Evolutionary conservation across 2,888 invertebrate genomes (phyloP), one percentile per base, ranked within the genome.

Genomic region (Plebejus argus): DNA sequence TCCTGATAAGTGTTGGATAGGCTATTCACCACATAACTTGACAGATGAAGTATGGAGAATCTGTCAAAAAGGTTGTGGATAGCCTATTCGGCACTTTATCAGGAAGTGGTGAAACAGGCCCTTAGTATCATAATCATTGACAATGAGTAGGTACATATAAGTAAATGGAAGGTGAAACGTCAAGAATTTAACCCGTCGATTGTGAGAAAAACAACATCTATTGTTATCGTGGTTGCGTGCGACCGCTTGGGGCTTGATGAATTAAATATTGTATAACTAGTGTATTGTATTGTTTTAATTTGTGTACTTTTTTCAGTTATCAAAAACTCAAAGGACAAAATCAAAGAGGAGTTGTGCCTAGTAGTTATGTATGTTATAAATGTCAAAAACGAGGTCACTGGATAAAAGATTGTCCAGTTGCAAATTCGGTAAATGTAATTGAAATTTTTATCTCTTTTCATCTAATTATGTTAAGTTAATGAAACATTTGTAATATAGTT

Each of bases 381-480:
- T 99, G 99, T 91, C 97, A 98, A 85, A 97, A 98, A 89, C 96
- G 96, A 79, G 99, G 99, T 1, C 99, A 99, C 91, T 99, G 98
- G 98, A 99, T 99, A 82, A 98, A 98, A 90, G 98, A 99, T 90
- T 99, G 99, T 89, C 98, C 99, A 10, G 91, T 96, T 81, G 96
- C 95, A 76, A 93, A 95, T 81, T 87, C 88, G 78, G 93, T 93
- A 88, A 84, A 89, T 85, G 76, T 77, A 56, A 10, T 49, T 53
- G 10, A 53, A 53, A 53, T 53, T 53, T 53, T 53, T 10, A 58
- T 76, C 39, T 23, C 15, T 72, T 39, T 20, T 45, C 45, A 72
- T 20, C 15, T 45, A 10, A 12, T 12, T 23, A 23, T 49, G 15
- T 8, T 20, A 2, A 39, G 71, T 58, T 5, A 53, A 18, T 18